Conservation (phyloP, 2,888 invertebrate species). For the Aphelenchoides bicaudatus region DNA sequence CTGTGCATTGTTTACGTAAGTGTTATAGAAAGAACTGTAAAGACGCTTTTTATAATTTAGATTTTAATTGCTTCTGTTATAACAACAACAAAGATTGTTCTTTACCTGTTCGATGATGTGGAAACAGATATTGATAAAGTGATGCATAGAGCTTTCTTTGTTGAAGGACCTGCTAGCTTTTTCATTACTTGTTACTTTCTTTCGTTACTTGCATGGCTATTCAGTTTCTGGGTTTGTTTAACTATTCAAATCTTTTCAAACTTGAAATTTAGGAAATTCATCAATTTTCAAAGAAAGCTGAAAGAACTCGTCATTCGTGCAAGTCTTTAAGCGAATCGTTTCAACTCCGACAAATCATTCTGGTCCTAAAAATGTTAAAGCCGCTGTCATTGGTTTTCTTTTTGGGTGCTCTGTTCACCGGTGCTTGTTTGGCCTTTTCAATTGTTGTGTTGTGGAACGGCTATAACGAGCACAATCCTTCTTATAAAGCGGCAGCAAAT, state of each 20-base stretch:
- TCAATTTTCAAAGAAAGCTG: background rate
- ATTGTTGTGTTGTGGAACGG: background rate
- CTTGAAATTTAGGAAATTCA: slow-evolving; percentile 3
- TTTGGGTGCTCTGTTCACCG: background rate
- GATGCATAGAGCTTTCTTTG: slow-evolving; percentile 7
- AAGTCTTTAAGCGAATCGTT: background rate
- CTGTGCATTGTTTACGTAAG: slow-evolving; percentile 6
- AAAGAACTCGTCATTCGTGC: background rate
- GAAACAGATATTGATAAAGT: background rate
- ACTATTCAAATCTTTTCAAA: background rate
- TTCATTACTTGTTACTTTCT: background rate
- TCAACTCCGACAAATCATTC: background rate
- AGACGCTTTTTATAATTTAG: background rate
- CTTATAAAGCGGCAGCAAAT: slow-evolving; percentile 10
- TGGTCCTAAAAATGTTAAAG: background rate
- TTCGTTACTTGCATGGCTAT: background rate
- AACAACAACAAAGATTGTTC: slow-evolving; percentile 1
- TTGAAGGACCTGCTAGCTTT: slow-evolving; percentile 3
- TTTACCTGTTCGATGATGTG: background rate
- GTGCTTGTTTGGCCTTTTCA: background rate
- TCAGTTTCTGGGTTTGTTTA: background rate
- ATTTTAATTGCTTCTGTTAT: background rate
- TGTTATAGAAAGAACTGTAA: background rate
- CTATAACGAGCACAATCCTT: slow-evolving; percentile 1
- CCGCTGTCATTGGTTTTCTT: slow-evolving; percentile 2